Conservation (phyloP, 2,113 vertebrate genomes). For the Climacteris rufus region DNA sequence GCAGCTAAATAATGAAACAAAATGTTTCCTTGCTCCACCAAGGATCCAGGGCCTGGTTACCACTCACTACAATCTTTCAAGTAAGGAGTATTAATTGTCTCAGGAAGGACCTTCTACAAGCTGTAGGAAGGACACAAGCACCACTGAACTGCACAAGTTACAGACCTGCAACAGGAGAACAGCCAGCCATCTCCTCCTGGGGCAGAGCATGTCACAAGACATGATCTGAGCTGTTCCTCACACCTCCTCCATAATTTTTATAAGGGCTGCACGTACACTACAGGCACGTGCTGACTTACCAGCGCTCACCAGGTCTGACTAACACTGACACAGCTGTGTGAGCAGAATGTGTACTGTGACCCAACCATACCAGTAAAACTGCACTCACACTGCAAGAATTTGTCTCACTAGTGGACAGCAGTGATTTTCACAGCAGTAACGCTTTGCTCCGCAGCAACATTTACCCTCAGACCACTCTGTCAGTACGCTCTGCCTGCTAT, state of each 20-base stretch:
- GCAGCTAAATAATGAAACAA: not conserved
- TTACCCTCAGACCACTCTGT: not conserved
- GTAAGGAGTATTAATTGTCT: not conserved
- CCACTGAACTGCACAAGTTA: not conserved
- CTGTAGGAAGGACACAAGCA: not conserved
- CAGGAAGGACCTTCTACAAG: not conserved
- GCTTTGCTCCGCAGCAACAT: not conserved
- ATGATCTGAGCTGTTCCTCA: not conserved
- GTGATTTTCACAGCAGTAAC: not conserved
- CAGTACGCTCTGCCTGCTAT: not conserved
- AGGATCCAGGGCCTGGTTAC: not conserved
- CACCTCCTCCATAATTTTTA: not conserved
- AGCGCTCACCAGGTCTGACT: not conserved
- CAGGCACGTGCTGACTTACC: rapidly evolving
- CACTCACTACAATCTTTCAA: not conserved
- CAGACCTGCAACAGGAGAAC: not conserved
- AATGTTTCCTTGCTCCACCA: not conserved
- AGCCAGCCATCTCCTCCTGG: not conserved
- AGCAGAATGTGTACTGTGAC: rapidly evolving
- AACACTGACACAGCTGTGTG: not conserved
- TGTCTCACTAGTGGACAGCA: not conserved
- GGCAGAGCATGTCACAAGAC: not conserved
- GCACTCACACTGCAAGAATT: not conserved
- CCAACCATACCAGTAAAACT: not conserved
- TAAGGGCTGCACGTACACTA: not conserved